These are phyloP conservation scores for Zoanthus sansibaricus DNA, from an alignment of 92 coral and sea anemone genomes.

Conservation along the genomic window DNA sequence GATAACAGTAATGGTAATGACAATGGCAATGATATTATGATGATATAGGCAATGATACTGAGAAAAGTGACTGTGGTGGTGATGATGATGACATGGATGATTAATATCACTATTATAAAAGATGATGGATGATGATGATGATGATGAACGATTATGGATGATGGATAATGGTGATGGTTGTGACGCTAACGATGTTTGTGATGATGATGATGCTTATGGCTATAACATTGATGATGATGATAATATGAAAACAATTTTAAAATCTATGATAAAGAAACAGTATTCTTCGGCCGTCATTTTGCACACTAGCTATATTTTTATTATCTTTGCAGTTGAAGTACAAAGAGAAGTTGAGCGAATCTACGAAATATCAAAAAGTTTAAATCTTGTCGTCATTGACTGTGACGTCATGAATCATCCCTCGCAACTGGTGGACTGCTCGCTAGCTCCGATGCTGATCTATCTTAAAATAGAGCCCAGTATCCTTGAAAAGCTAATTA, in stretches of 20 bases:
- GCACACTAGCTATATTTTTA: neutral
- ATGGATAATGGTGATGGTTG: neutral
- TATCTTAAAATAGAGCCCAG: slow-evolving; percentile 93
- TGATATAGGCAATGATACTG: neutral
- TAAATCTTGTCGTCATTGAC: slow-evolving; percentile 90
- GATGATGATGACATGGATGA: neutral
- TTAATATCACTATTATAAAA: neutral
- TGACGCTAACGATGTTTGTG: neutral
- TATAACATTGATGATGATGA: neutral
- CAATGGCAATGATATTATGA: neutral
- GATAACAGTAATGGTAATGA: neutral
- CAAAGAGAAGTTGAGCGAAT: slow-evolving; percentile 94
- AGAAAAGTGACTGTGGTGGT: neutral
- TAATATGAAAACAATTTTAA: neutral
- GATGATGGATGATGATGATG: neutral
- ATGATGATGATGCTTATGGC: neutral
- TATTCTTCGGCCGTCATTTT: neutral
- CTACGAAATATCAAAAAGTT: slow-evolving; percentile 83
- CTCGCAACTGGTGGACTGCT: slow-evolving; percentile 92
- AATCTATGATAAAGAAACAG: neutral
- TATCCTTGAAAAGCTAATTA: slow-evolving; percentile 91
- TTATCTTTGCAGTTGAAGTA: slow-evolving; percentile 79
- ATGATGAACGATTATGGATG: neutral
- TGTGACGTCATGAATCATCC: slow-evolving; percentile 97
- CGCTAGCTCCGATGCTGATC: slow-evolving; percentile 92